Base-by-base conservation (phyloP, 1,140 invertebrate genomes). In the Archivesica marissinica region DNA sequence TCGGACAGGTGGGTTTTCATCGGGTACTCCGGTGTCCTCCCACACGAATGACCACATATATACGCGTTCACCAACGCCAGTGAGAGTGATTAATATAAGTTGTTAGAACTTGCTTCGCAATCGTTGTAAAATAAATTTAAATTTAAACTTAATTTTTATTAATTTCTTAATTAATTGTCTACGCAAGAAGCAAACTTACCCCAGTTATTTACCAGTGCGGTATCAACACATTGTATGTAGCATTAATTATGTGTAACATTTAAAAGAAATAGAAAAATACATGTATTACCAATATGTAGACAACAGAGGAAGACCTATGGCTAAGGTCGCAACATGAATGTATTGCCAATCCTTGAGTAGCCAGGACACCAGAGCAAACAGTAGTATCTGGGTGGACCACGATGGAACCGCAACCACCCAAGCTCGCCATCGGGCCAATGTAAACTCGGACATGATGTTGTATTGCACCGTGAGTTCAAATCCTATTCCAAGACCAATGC, bases 401-500 rank as follows among this genome's bases (percentile, higher is more conserved):
- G 50, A 56, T 0, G 87, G 87, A 2, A 87, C 41, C 3, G 85
- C 82, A 25, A 85, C 70, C 11, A 79, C 23, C 23, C 64, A 54
- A 0, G 87, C 38, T 33, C 87, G 47, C 38, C 78, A 82, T 68
- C 74, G 77, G 3, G 28, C 52, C 13, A 68, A 38, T 7, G 75
- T 82, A 50, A 86, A 88, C 50, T 88, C 87, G 0, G 66, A 41
- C 30, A 64, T 17, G n/a, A 81, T 74, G 38, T 50, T 78, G 11
- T 82, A 77, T 33, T 78, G 47, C 0, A 85, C 61, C 0, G 87
- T 86, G 0, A 89, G 28, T 25, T 66, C 54, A 17, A 64, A 44
- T 33, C 87, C 87, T 23, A 44, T 33, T 4, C 70, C 79, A 38
- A 68, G 61, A 23, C 90, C 90, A 39, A 92, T 86, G 25, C 91